A percentile compares a stretch with the other conserved stretches of the same genome.
These are phyloP conservation scores for Gerosis bhagava DNA, from an alignment of 2,888 invertebrate species.

Conservation along the genomic window DNA sequence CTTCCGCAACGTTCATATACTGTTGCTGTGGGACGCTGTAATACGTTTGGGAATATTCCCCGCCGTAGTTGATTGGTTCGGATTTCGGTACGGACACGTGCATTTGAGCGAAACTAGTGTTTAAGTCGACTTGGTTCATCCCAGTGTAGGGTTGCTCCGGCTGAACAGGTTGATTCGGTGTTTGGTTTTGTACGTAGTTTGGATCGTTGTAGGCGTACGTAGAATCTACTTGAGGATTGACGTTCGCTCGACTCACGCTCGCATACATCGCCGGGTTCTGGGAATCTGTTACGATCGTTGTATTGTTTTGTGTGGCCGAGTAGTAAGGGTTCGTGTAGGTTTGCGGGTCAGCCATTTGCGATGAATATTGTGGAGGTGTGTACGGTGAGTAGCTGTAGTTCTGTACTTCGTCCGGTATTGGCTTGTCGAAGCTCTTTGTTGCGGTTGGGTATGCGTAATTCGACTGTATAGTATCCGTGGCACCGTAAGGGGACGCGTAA, in stretches of 20 bases:
- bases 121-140: slow-evolving; percentile 49
- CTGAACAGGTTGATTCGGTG: slow-evolving; percentile 40
- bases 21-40: slow-evolving; percentile 49
- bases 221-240: slow-evolving; percentile 36
- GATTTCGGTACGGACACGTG: slow-evolving; percentile 53
- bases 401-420: slow-evolving; percentile 40
- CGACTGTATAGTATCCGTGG: slow-evolving; percentile 45
- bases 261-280: slow-evolving; percentile 43
- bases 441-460: slow-evolving; percentile 51
- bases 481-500: slow-evolving; percentile 49
- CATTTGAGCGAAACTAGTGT: slow-evolving; percentile 63
- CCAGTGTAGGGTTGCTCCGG: slow-evolving; percentile 42
- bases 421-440: slow-evolving; percentile 53
- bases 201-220: slow-evolving; percentile 38
- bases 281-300: slow-evolving; percentile 57
- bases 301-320: slow-evolving; percentile 54
- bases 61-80: slow-evolving; percentile 42
- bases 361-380: slow-evolving; percentile 60
- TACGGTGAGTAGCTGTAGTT: slow-evolving; percentile 59
- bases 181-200: slow-evolving; percentile 42
- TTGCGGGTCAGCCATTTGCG: slow-evolving; percentile 53
- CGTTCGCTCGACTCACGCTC: slow-evolving; percentile 37
- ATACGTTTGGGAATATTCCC: slow-evolving; percentile 64
- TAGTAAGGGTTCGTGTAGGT: slow-evolving; percentile 63
- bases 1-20: slow-evolving; percentile 51